phyloP scores from a whole-genome alignment of 1,140 invertebrate species.

The Epicauta chinensis region DNA sequence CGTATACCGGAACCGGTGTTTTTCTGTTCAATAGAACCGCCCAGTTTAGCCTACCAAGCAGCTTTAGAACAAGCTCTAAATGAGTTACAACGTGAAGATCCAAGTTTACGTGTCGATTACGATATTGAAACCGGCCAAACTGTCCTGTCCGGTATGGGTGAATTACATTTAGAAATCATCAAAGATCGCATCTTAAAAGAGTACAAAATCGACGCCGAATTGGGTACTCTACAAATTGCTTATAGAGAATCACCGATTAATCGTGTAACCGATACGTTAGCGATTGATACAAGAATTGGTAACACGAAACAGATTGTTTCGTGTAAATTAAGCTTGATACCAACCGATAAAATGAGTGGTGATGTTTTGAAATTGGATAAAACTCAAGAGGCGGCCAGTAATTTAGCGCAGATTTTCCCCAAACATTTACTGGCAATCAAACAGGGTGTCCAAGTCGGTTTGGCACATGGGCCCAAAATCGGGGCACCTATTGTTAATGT shows the following conservation, averaged over 20 bases:
- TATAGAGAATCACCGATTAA: slow-evolving; percentile 74
- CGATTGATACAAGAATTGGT: slow-evolving; percentile 61
- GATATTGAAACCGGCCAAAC: slow-evolving; percentile 81
- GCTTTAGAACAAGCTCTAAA: slow-evolving; percentile 78
- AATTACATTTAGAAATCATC: slow-evolving; percentile 93
- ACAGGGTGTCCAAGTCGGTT: slow-evolving; percentile 56
- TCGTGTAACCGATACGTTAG: slow-evolving; percentile 47
- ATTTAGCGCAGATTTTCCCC: slow-evolving; percentile 54
- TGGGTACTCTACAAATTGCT: slow-evolving; percentile 93
- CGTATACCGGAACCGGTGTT: slow-evolving; percentile 89
- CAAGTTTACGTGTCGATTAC: slow-evolving; percentile 73
- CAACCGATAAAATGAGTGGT: slow-evolving; percentile 31
- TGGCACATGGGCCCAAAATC: slow-evolving; percentile 65
- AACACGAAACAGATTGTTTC: slow-evolving; percentile 50
- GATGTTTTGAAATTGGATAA: slow-evolving; percentile 54
- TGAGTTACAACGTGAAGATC: slow-evolving; percentile 87
- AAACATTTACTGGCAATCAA: slow-evolving; percentile 54
- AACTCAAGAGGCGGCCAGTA: slow-evolving; percentile 55
- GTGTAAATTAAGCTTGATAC: slow-evolving; percentile 53
- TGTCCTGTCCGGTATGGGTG: slow-evolving; percentile 87
- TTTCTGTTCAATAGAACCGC: slow-evolving; percentile 93
- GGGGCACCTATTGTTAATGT: slow-evolving; percentile 69
- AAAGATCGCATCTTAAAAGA: slow-evolving; percentile 80
- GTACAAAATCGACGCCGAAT: slow-evolving; percentile 85
- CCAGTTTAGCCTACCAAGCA: slow-evolving; percentile 67